Percentiles rank a stretch among this genome's conserved stretches.
phyloP scores from a whole-genome alignment of 1,140 invertebrate genomes.

The Luehdorfia chinensis region DNA sequence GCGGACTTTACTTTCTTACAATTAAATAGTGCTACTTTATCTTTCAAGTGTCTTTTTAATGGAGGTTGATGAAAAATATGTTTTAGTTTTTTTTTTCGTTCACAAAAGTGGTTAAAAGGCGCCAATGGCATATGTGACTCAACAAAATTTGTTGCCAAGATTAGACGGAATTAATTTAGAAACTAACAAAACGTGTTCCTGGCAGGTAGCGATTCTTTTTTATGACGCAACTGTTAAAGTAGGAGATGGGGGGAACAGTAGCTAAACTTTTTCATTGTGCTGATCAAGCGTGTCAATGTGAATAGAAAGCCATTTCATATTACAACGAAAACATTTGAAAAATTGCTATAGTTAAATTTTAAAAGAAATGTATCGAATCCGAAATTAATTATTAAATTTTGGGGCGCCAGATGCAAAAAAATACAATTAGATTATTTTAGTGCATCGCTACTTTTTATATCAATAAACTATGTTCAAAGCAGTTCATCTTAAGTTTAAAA shows the following conservation, averaged over 20 bases:
- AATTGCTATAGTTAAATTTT: not conserved
- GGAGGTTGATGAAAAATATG: conserved; percentile 57
- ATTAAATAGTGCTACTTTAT: conserved; percentile 45
- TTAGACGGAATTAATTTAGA: conserved; percentile 71
- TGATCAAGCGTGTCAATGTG: conserved; percentile 57
- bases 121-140: conserved; percentile 60
- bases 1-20: conserved; percentile 6
- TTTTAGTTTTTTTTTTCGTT: conserved; percentile 43
- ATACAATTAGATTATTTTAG: too few relatives aligned
- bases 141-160: conserved; percentile 51
- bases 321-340: conserved; percentile 29
- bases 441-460: too few relatives aligned
- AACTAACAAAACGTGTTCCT: conserved; percentile 44
- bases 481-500: too few relatives aligned
- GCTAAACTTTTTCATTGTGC: conserved; percentile 60
- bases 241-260: conserved; percentile 53
- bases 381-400: conserved; percentile 27
- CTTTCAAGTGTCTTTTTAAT: conserved; percentile 69
- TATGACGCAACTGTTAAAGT: conserved; percentile 35
- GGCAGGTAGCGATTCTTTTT: conserved; percentile 61
- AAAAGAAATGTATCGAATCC: conserved; percentile 23
- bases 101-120: conserved; percentile 49
- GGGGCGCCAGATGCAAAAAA: conserved; percentile 37
- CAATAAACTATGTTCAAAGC: too few relatives aligned
- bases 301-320: conserved; percentile 68